Percentiles rank a stretch among this genome's conserved stretches.
These are phyloP conservation scores for Neopelma chrysocephalum DNA, from an alignment of 2,797 vertebrate genomes.

Conservation along the genomic window DNA sequence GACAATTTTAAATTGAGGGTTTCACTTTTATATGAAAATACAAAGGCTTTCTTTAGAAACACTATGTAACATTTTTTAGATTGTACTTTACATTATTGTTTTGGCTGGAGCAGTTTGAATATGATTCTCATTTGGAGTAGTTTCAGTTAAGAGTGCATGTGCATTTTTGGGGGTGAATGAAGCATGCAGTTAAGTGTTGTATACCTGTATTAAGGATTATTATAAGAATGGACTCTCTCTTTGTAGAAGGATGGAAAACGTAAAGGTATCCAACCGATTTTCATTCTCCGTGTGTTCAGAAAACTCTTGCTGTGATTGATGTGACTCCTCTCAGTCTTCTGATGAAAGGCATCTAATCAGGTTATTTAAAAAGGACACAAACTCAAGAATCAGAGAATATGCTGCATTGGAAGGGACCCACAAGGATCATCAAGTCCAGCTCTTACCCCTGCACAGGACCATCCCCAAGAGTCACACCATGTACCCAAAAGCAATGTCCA, in stretches of 20 bases:
- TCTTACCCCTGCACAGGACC: background rate
- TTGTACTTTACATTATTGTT: background rate
- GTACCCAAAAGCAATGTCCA: background rate
- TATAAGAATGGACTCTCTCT: background rate
- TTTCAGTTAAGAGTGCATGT: background rate
- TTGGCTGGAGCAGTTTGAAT: background rate
- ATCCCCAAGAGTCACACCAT: background rate
- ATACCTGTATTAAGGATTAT: background rate
- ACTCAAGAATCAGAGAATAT: background rate
- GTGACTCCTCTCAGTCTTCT: background rate
- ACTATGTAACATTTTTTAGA: background rate
- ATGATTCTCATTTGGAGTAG: background rate
- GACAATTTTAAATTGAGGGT: background rate
- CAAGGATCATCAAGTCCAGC: background rate
- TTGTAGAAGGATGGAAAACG: background rate
- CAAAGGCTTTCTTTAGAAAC: background rate
- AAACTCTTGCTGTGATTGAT: background rate
- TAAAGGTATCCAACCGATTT: background rate
- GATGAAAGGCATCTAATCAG: background rate
- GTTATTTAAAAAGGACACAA: background rate
- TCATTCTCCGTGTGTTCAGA: background rate
- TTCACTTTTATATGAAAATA: background rate
- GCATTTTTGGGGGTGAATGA: background rate
- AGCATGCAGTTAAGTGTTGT: background rate
- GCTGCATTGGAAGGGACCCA: background rate